Percentiles rank a stretch among this genome's conserved stretches.
These are phyloP conservation scores for Belgica antarctica DNA, from an alignment of 2,888 invertebrate species.

Conservation along the genomic window DNA sequence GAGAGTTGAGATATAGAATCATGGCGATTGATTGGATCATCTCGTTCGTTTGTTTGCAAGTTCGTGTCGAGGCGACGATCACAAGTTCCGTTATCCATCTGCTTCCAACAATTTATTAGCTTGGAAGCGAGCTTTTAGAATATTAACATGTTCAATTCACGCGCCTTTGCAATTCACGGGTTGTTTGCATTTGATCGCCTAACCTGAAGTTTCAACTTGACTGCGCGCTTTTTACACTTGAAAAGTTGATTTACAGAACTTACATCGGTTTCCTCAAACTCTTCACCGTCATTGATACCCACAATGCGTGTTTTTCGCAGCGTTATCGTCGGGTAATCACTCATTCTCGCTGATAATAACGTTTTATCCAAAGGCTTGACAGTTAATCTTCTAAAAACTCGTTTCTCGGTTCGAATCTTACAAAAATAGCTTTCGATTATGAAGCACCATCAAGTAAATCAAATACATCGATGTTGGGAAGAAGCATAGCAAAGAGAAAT, in stretches of 20 bases:
- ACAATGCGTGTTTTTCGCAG: conserved; percentile 94
- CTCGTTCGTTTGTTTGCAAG: not conserved
- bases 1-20: not conserved
- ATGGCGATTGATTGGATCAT: not conserved
- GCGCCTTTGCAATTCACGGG: conserved; percentile 44
- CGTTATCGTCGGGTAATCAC: conserved; percentile 86
- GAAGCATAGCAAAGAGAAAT: not conserved
- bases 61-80: not conserved
- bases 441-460: not conserved
- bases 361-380: conserved; percentile 68
- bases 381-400: conserved; percentile 19
- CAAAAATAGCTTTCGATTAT: not conserved
- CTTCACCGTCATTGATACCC: conserved; percentile 89
- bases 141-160: conserved; percentile 7
- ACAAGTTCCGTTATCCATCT: too few relatives aligned
- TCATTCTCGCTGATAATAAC: conserved; percentile 79
- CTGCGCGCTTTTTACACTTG: conserved; percentile 22
- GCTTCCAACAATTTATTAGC: conserved; percentile 44
- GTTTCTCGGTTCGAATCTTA: not conserved
- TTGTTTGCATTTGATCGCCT: too few relatives aligned
- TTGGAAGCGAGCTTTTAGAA: conserved; percentile 52
- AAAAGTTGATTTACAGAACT: too few relatives aligned
- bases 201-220: not conserved
- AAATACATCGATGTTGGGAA: too few relatives aligned
- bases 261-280: conserved; percentile 84